A percentile compares a stretch with the other conserved stretches of the same genome.
Conservation (phyloP, 2,113 vertebrate genomes). For the Crotalus tigris region DNA sequence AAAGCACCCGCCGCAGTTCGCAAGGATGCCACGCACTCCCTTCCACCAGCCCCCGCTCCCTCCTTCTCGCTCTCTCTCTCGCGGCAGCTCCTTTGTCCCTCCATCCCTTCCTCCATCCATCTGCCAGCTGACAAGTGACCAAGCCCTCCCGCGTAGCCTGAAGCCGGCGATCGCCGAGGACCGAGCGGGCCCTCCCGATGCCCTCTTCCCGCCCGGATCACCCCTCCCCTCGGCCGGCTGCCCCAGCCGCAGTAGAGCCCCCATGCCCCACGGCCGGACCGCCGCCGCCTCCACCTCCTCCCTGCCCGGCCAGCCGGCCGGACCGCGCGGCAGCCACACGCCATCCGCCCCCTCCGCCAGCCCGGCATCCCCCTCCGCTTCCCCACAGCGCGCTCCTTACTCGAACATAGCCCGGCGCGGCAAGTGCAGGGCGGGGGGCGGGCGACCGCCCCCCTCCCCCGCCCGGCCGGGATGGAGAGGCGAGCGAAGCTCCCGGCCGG, state of each 20-base stretch:
- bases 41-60: neutral
- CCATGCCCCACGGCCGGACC: neutral
- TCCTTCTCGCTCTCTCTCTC: neutral
- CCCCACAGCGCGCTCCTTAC: neutral
- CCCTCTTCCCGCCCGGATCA: neutral
- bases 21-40: neutral
- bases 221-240: neutral
- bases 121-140: neutral
- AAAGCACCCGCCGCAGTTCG: neutral
- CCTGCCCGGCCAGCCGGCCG: neutral
- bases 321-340: neutral
- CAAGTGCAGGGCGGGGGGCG: neutral
- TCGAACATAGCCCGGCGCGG: slow-evolving; percentile 18
- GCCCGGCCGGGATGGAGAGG: slow-evolving; percentile 10
- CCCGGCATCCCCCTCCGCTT: neutral
- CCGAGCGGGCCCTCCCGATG: too few relatives aligned
- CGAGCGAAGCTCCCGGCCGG: slow-evolving; percentile 13
- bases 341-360: neutral
- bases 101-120: neutral
- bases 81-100: neutral
- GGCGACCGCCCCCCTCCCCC: neutral
- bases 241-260: neutral
- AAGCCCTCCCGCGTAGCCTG: neutral
- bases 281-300: neutral
- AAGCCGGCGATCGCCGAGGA: neutral